Evolutionary conservation across 2,888 invertebrate genomes (phyloP), one percentile per base, ranked within the genome.

Genomic region (Girardia tigrina): DNA sequence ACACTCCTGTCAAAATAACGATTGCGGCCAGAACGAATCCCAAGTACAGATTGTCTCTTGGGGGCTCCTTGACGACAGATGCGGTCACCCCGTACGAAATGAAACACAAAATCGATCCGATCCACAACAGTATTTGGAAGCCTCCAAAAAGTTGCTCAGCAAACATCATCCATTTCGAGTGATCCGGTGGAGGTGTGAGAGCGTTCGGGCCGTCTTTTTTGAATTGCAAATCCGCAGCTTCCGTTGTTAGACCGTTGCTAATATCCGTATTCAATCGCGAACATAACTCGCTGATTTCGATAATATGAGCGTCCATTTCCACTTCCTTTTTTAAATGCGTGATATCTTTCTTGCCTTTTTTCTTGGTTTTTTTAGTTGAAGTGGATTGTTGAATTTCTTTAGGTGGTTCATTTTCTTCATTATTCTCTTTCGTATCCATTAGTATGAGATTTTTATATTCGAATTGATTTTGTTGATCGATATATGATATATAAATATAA

Each of bases 1-100:
- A 95, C 85, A 92, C 91, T 14, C 94, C 95, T 84, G 95, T 95
- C 80, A 97, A 91, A 86, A 95, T 90, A 82, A 97, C 95, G 83
- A 97, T 94, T 86, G 90, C 90, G 81, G 93, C 90, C 87, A 95
- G 89, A 86, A 95, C 91, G 79, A 87, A 90, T 85, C 95, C 95
- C 84, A 97, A 89, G 87, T 91, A 95, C 84, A 95, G 88, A 81
- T 86, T 74, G 27, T 74, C 74, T 29, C 80, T 80, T 23, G 80
- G 79, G 20, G 80, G 79, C 36, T 80, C 79, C 71, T 80, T 80
- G 74, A 79, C 78, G 23, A 76, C 77, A 27, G 78, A 74, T 6
- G 79, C 73, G 20, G 71, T 29, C 16, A 71, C 28, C 20, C 28
- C 29, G 86, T 94, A 94, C 85, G 94, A 94, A 86, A 94, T 90